Conservation (phyloP, 2,888 invertebrate species). For the Sinelater perroti region DNA sequence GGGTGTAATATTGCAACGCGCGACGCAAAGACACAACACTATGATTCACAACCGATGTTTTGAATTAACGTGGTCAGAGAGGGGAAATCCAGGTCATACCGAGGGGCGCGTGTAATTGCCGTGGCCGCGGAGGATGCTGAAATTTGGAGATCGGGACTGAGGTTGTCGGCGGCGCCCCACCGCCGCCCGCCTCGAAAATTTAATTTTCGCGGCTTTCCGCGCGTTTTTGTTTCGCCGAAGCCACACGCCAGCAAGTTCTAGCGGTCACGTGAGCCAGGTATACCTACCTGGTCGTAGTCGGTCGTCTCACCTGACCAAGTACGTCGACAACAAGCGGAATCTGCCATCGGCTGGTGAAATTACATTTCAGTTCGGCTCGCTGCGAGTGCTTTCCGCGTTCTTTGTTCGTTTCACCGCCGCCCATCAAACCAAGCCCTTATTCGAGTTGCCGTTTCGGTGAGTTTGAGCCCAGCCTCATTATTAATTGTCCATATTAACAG, state of each 20-base stretch:
- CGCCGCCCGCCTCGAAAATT: background rate
- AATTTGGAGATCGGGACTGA: background rate
- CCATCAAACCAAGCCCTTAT: too few species aligned
- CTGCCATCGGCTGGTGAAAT: conserved; percentile 16
- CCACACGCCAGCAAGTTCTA: background rate
- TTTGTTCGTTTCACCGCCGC: conserved; percentile 5
- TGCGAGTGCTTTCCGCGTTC: conserved; percentile 10
- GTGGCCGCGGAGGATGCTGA: conserved; percentile 8
- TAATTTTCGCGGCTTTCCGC: conserved; percentile 22
- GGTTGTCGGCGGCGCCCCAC: background rate
- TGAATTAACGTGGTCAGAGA: conserved; percentile 40
- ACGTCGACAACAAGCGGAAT: conserved; percentile 31
- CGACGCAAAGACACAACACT: conserved; percentile 36
- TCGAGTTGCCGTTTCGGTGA: too few species aligned
- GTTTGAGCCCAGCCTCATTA: too few species aligned
- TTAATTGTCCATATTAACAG: too few species aligned
- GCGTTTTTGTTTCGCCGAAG: conserved; percentile 8
- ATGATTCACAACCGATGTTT: conserved; percentile 38
- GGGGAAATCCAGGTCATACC: conserved; percentile 41
- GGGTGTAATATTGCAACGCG: conserved; percentile 42
- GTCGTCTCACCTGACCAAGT: conserved; percentile 35
- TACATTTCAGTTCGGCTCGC: conserved; percentile 17
- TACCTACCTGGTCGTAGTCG: conserved; percentile 25
- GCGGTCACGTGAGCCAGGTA: conserved; percentile 28
- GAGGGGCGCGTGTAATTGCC: conserved; percentile 21